Base-by-base conservation (phyloP, 2,113 vertebrate species). In the Cettia cetti region DNA sequence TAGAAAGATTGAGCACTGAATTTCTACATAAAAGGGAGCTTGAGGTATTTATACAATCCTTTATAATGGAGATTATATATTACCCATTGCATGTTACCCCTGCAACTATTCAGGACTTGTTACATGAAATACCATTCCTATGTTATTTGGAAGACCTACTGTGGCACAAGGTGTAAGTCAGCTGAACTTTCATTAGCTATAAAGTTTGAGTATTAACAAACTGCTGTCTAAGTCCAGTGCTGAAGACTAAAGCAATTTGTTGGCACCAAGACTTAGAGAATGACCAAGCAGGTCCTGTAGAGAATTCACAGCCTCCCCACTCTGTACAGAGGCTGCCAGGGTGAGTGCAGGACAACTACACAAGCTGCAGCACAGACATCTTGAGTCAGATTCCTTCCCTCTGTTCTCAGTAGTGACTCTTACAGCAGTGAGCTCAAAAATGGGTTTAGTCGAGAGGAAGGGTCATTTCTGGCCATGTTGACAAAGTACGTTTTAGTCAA, bases 11-110 rank as follows among this genome's bases (percentile, higher is more conserved):
- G 37, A 90, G 75, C 75, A 90, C 63, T 90, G 81, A 39, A 69
- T 80, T 79, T 86, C 59, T 72, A 65, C 20, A 12, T 80, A 65
- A 76, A 90, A 82, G 57, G 69, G 57, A 92, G 63, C 45, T 90
- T 72, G 87, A 94, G 92, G 85, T 94, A 95, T 90, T 95, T 85
- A 64, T 50, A 77, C 28, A 65, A 13, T 23, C 59, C 66, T 93
- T 69, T 61, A 2, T 35, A 69, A 72, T 27, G 15, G 30, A 83
- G 26, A 82, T 59, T 50, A 71, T 59, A 56, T 68, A 57, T 82
- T 47, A 66, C 31, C 57, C 53, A 17, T 31, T 65, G 40, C 17
- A 35, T 5, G n/a, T 68, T 53, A 37, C 63, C 10, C 15, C 61
- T 85, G 84, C 44, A 44, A 31, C 37, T 61, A 2, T 26, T 90